phyloP scores from a whole-genome alignment of 2,797 vertebrate species.

The Scleropages formosus region DNA sequence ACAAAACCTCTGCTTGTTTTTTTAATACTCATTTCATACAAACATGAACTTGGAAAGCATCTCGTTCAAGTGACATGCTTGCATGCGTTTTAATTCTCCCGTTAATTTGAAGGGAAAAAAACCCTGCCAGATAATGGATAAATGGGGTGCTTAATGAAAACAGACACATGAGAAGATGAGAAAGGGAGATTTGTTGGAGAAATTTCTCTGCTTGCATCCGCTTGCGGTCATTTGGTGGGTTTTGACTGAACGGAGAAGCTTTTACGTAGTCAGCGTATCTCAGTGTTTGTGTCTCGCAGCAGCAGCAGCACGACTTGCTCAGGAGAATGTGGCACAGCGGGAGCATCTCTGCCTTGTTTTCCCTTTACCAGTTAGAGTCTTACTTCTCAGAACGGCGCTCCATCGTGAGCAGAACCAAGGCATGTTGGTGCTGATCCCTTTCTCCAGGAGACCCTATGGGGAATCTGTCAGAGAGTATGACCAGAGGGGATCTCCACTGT shows the following conservation, averaged over 20 bases:
- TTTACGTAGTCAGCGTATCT: not conserved
- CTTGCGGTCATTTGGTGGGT: not conserved
- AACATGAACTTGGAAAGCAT: not conserved
- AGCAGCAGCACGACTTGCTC: too few species aligned
- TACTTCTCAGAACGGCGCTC: too few species aligned
- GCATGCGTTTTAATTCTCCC: slow-evolving; percentile 17
- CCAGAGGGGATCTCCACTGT: too few species aligned
- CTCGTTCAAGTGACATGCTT: slow-evolving; percentile 14
- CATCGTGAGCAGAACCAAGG: too few species aligned
- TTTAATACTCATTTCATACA: not conserved
- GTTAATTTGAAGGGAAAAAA: slow-evolving; percentile 19
- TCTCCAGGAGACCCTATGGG: too few species aligned
- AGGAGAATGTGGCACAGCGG: too few species aligned
- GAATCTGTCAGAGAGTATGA: too few species aligned
- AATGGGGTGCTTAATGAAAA: not conserved
- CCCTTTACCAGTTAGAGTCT: too few species aligned
- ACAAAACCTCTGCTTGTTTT: not conserved
- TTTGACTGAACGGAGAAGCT: not conserved
- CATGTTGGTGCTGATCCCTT: too few species aligned
- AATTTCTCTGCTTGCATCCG: not conserved
- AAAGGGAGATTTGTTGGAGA: not conserved
- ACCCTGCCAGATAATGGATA: not conserved
- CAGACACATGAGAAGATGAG: not conserved
- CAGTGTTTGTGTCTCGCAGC: not conserved
- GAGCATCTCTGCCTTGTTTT: too few species aligned